Evolutionary conservation across 2,888 invertebrate genomes (phyloP).

Genomic region (Drosophila mulleri): DNA sequence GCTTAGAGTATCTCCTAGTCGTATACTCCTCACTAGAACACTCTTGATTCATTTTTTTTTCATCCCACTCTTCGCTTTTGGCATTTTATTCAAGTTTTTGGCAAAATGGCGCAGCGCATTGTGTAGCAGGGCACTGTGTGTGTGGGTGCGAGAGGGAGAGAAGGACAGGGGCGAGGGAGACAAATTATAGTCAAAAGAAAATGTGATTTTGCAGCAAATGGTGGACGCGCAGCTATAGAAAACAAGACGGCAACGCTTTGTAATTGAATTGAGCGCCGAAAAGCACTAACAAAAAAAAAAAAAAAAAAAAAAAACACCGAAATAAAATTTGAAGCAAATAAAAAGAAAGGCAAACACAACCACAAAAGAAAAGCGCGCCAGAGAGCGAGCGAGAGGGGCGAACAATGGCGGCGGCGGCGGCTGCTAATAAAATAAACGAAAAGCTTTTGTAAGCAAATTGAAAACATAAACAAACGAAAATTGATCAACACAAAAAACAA

Average conservation of each 20-base stretch:
- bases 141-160: background rate
- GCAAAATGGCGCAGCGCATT: constrained; percentile 65
- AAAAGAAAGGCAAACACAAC: constrained; percentile 38
- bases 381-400: constrained; percentile 16
- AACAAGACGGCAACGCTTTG: constrained; percentile 46
- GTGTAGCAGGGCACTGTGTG: constrained; percentile 1
- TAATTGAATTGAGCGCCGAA: constrained; percentile 76
- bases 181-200: constrained; percentile 74
- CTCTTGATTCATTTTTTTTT: background rate
- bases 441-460: constrained; percentile 82
- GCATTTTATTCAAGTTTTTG: constrained; percentile 47
- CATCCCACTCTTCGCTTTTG: constrained; percentile 22
- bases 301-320: constrained; percentile 10
- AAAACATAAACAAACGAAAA: constrained; percentile 81
- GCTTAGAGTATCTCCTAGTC: background rate
- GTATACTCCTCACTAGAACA: background rate
- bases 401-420: constrained; percentile 70
- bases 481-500: constrained; percentile 56
- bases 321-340: constrained; percentile 8
- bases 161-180: constrained; percentile 7
- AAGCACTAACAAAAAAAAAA: constrained; percentile 38
- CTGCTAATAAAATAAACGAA: constrained; percentile 81
- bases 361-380: constrained; percentile 47
- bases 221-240: constrained; percentile 44
- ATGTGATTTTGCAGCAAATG: constrained; percentile 69